phyloP scores from a whole-genome alignment of 2,888 invertebrate genomes.

The Chaetogeoica ovagalla region DNA sequence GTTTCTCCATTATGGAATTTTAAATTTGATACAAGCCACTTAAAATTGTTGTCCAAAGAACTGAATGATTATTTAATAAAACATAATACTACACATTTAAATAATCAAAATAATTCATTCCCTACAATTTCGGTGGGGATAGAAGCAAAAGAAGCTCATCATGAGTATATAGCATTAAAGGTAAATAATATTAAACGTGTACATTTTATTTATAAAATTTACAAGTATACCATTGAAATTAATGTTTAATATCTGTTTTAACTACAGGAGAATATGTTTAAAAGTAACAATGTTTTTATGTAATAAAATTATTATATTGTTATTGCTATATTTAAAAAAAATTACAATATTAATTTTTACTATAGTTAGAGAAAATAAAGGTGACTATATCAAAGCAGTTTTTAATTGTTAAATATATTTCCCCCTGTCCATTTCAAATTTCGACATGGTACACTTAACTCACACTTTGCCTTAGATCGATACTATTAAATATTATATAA shows the following conservation, averaged over 20 bases:
- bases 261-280: background rate
- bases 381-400: too few relatives aligned
- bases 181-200: too few relatives aligned
- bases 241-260: background rate
- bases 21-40: constrained; percentile 11
- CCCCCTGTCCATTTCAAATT: too few relatives aligned
- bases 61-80: constrained; percentile 9
- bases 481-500: too few relatives aligned
- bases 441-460: too few relatives aligned
- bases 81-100: background rate
- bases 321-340: too few relatives aligned
- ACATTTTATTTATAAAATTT: too few relatives aligned
- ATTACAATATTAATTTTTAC: too few relatives aligned
- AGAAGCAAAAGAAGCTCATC: constrained; percentile 29
- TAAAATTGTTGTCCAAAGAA: constrained; percentile 12
- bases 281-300: background rate
- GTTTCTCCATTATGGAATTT: constrained; percentile 59
- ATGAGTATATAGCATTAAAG: constrained; percentile 37
- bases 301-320: background rate
- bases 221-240: background rate
- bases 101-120: background rate
- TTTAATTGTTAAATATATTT: too few relatives aligned
- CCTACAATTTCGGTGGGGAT: background rate
- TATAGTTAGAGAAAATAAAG: too few relatives aligned
- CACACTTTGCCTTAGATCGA: too few relatives aligned